phyloP scores from a whole-genome alignment of 1,140 invertebrate genomes.

The Euwallacea similis region DNA sequence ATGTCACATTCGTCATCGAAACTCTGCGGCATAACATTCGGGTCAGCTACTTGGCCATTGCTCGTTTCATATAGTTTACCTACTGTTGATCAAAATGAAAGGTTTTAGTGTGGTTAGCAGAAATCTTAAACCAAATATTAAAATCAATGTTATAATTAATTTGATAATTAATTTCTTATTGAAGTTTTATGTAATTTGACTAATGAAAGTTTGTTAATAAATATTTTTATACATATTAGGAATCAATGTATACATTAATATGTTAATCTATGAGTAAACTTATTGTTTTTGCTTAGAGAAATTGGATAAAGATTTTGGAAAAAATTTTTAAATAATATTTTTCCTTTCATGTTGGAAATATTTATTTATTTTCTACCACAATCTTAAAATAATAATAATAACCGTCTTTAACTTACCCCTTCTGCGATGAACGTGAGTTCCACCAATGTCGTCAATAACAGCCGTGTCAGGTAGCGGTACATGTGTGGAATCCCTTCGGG shows the following conservation, averaged over 20 bases:
- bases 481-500: constrained; percentile 40
- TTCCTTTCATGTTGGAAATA: background rate
- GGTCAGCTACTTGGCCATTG: constrained; percentile 41
- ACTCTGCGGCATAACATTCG: constrained; percentile 48
- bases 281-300: too few relatives aligned
- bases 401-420: constrained; percentile 41
- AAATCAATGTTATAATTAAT: too few relatives aligned
- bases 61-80: constrained; percentile 40
- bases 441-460: constrained; percentile 46
- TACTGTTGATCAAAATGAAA: constrained; percentile 36
- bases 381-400: background rate
- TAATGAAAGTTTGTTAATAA: too few relatives aligned
- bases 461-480: constrained; percentile 47
- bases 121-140: too few relatives aligned
- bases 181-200: too few relatives aligned
- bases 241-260: too few relatives aligned
- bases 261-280: too few relatives aligned
- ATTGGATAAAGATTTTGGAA: too few relatives aligned
- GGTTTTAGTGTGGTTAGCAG: too few relatives aligned
- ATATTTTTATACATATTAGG: too few relatives aligned
- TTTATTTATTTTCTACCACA: background rate
- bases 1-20: constrained; percentile 51
- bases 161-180: too few relatives aligned
- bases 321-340: too few relatives aligned
- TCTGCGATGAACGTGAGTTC: constrained; percentile 44